These are phyloP conservation scores for Drosophila kuntzei DNA, from an alignment of 2,888 invertebrate species.

Conservation along the genomic window DNA sequence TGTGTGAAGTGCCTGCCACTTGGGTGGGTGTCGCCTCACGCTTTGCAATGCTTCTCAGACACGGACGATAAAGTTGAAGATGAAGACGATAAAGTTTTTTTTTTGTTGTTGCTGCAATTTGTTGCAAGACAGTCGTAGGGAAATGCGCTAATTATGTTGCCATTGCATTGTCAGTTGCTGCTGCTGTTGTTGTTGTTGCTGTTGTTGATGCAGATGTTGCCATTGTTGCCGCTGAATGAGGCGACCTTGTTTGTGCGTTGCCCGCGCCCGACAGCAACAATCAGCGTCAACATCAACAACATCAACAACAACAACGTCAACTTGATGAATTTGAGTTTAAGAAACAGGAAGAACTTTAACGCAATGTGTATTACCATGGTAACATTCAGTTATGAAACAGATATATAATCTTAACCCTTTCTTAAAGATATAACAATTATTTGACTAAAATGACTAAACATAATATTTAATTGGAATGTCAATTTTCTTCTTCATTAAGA, in stretches of 20 bases:
- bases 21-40: slow-evolving; percentile 32
- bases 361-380: neutral
- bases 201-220: slow-evolving; percentile 8
- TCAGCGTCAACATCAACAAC: slow-evolving; percentile 9
- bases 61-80: slow-evolving; percentile 57
- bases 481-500: no score
- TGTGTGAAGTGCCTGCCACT: slow-evolving; percentile 57
- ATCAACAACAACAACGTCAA: slow-evolving; percentile 15
- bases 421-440: no score
- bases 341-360: slow-evolving; percentile 38
- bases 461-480: no score
- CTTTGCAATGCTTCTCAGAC: slow-evolving; percentile 38
- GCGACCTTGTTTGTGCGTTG: slow-evolving; percentile 49
- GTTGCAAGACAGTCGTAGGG: slow-evolving; percentile 48
- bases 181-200: slow-evolving; percentile 3
- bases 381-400: neutral
- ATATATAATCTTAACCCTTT: no score
- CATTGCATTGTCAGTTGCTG: slow-evolving; percentile 38
- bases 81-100: slow-evolving; percentile 14
- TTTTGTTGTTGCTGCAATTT: slow-evolving; percentile 11
- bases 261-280: slow-evolving; percentile 12
- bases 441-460: no score
- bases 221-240: slow-evolving; percentile 35
- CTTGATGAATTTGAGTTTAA: slow-evolving; percentile 34
- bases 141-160: slow-evolving; percentile 77